phyloP scores from a whole-genome alignment of 2,888 invertebrate genomes.

The Ornithoptera priamus region DNA sequence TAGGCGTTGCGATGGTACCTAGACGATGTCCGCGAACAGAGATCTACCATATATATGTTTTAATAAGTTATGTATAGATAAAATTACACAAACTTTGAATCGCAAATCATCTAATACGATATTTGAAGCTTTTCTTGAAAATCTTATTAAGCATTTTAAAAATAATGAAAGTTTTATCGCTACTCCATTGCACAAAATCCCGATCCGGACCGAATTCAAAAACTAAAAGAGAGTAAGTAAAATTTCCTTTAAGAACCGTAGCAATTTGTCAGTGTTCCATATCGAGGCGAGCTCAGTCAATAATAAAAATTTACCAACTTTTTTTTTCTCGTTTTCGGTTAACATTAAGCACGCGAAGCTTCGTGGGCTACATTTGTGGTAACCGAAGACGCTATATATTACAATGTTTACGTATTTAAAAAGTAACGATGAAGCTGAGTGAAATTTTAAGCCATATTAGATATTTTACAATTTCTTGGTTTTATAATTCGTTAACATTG shows the following conservation, averaged over 20 bases:
- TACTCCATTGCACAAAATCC: slow-evolving; percentile 45
- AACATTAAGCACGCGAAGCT: slow-evolving; percentile 72
- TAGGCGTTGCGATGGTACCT: no score
- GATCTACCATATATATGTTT: not conserved
- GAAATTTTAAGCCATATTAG: slow-evolving; percentile 39
- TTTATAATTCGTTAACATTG: not conserved
- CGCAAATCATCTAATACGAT: slow-evolving; percentile 50
- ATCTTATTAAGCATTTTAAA: slow-evolving; percentile 49
- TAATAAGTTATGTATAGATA: not conserved
- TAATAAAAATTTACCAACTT: slow-evolving; percentile 63
- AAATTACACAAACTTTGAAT: slow-evolving; percentile 30
- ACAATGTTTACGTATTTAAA: slow-evolving; percentile 62
- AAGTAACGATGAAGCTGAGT: slow-evolving; percentile 62
- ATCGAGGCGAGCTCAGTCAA: slow-evolving; percentile 69
- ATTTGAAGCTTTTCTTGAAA: slow-evolving; percentile 45
- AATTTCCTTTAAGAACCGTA: slow-evolving; percentile 61
- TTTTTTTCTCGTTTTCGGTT: slow-evolving; percentile 71
- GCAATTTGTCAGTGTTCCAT: slow-evolving; percentile 73
- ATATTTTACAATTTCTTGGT: not conserved
- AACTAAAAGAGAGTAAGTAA: slow-evolving; percentile 48
- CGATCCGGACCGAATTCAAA: slow-evolving; percentile 45
- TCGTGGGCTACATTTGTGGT: slow-evolving; percentile 52
- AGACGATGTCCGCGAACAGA: not conserved
- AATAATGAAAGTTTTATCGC: slow-evolving; percentile 40
- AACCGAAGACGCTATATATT: slow-evolving; percentile 58